Evolutionary conservation across 2,113 vertebrate genomes (phyloP), one percentile per base, ranked within the genome.

Genomic region (Cettia cetti): DNA sequence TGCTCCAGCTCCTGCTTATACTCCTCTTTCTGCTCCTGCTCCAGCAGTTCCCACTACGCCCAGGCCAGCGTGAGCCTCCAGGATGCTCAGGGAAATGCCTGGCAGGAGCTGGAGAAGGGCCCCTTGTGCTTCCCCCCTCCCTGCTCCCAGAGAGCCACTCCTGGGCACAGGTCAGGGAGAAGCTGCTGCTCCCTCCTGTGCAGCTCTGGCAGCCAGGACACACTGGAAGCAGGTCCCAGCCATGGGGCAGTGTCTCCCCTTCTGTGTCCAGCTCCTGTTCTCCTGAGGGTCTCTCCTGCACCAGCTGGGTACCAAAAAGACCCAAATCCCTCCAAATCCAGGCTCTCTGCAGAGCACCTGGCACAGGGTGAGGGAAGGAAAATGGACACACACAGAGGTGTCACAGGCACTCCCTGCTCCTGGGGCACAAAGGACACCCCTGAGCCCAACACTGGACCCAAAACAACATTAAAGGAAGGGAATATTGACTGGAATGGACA

Each of bases 191-290:
- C 33, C 26, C 13, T 85, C 13, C 37, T 1, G 0, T 7, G 45
- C 12, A 42, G 86, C 35, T 54, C 27, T 10, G 47, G 75, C 50
- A 45, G 45, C n/a, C 78, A 60, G 78, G 49, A 57, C 10, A 24
- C 47, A 2, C 24, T 0, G 2, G 82, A 21, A 37, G 42, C 31
- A 17, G 23, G 31, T 71, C 10, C 50, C 52, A 42, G 66, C 20
- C 14, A 0, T 1, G 26, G 6, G 11, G 22, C 7, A 0, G 12
- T 1, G 3, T 23, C 49, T 47, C 5, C 0, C 11, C 13, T 23
- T 44, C 45, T 19, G 59, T 27, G 78, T 4, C 19, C 2, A 1
- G 56, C 31, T 79, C 33, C 47, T 50, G 31, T 2, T 56, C 26
- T 22, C 66, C 59, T 33, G 35, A 72, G 44, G 59, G 22, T 37